phyloP scores from a whole-genome alignment of 2,797 vertebrate species.

The Gadopsis bispinosus region DNA sequence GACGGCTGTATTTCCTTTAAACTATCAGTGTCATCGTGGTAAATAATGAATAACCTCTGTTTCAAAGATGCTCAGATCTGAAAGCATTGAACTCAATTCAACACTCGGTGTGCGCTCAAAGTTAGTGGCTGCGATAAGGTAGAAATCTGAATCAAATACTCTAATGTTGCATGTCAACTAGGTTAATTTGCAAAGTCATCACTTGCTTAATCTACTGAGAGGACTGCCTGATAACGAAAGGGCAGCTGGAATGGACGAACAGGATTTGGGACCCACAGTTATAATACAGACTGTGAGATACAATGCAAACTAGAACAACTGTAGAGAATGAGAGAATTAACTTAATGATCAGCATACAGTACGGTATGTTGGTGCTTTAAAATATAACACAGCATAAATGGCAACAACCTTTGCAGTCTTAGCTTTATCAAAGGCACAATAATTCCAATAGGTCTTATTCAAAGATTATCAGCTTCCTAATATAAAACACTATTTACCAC shows the following conservation, averaged over 20 bases:
- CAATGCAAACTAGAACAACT: not conserved
- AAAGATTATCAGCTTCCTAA: constrained; percentile 26
- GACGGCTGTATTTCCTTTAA: constrained; percentile 1
- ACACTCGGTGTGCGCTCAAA: constrained; percentile 8
- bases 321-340: not conserved
- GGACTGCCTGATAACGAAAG: not conserved
- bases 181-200: constrained; percentile 11
- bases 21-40: constrained; percentile 9
- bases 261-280: not conserved
- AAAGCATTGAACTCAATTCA: constrained; percentile 23
- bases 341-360: not conserved
- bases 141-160: not conserved
- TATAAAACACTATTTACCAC: constrained; percentile 46
- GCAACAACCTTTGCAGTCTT: not conserved
- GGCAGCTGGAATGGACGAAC: too few species aligned
- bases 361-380: not conserved
- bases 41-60: constrained; percentile 38
- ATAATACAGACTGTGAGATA: not conserved
- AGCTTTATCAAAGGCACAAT: not conserved
- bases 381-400: not conserved
- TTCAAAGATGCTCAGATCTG: constrained; percentile 38
- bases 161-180: not conserved
- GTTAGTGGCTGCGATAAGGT: constrained; percentile 5
- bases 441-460: constrained; percentile 9
- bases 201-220: constrained; percentile 9